A percentile compares a stretch with the other conserved stretches of the same genome.
Evolutionary conservation across 2,113 vertebrate genomes (phyloP).

Genomic region (Nematolebias whitei): DNA sequence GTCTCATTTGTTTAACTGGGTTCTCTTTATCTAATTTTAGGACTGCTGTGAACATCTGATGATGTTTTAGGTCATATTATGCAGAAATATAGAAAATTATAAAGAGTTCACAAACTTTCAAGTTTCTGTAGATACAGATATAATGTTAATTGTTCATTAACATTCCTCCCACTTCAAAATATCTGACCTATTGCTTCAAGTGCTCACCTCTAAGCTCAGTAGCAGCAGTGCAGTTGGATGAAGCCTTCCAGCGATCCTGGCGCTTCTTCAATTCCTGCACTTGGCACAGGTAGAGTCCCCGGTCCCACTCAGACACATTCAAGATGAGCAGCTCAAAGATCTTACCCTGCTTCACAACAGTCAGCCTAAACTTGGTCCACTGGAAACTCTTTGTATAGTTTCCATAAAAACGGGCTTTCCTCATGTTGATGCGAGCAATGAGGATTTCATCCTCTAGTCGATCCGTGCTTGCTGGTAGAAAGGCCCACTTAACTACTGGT

Average conservation of each 20-base stretch:
- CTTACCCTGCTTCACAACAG: slow-evolving; percentile 82
- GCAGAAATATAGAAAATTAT: no score
- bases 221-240: slow-evolving; percentile 87
- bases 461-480: slow-evolving; percentile 66
- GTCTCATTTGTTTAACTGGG: no score
- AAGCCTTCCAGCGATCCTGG: slow-evolving; percentile 89
- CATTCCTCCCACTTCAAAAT: no score
- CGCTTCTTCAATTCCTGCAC: slow-evolving; percentile 93
- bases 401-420: slow-evolving; percentile 88
- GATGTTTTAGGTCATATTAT: no score
- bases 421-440: slow-evolving; percentile 92
- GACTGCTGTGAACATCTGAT: no score
- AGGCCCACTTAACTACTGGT: slow-evolving; percentile 91
- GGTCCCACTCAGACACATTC: slow-evolving; percentile 82
- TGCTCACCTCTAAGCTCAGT: slow-evolving; percentile 81
- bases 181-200: no score
- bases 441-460: slow-evolving; percentile 80
- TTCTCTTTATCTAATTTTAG: no score
- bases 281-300: slow-evolving; percentile 90
- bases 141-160: no score
- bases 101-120: no score
- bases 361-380: slow-evolving; percentile 85
- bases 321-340: slow-evolving; percentile 86
- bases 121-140: no score
- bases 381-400: slow-evolving; percentile 87